phyloP scores from a whole-genome alignment of 1,140 invertebrate genomes.

The Anastrepha obliqua region DNA sequence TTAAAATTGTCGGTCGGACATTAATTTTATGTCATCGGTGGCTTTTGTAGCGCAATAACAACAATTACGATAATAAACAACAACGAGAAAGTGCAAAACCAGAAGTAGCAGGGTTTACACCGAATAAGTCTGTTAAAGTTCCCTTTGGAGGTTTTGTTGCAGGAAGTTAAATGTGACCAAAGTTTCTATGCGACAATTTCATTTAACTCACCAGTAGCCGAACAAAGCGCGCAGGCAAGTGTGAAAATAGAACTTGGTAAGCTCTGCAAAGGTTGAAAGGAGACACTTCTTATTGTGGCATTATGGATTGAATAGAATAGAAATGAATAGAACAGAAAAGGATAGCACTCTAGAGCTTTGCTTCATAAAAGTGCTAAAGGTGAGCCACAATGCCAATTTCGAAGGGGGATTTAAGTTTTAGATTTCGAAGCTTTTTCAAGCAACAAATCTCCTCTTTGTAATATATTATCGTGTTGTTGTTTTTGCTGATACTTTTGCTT shows the following conservation, averaged over 20 bases:
- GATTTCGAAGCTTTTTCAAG: neutral
- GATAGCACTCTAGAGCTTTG: neutral
- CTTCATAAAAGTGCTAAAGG: neutral
- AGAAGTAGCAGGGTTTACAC: neutral
- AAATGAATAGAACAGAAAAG: neutral
- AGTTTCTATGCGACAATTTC: conserved; percentile 34
- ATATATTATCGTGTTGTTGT: too few species aligned
- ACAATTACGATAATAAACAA: conserved; percentile 34
- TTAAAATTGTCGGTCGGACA: conserved; percentile 74
- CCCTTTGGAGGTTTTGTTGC: neutral
- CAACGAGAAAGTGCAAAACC: neutral
- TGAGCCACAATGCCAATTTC: neutral
- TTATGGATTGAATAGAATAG: neutral
- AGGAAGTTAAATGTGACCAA: neutral
- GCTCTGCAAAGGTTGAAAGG: neutral
- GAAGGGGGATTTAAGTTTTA: neutral
- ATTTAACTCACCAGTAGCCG: neutral
- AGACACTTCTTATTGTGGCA: neutral
- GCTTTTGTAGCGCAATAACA: conserved; percentile 24
- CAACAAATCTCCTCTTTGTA: neutral
- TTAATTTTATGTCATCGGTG: conserved; percentile 70
- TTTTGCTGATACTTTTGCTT: neutral
- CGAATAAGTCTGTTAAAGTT: neutral
- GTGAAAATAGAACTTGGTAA: conserved; percentile 7
- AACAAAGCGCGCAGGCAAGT: conserved; percentile 1